Evolutionary conservation across 2,113 vertebrate genomes (phyloP), one percentile per base, ranked within the genome.

Genomic region (Nanorana parkeri): DNA sequence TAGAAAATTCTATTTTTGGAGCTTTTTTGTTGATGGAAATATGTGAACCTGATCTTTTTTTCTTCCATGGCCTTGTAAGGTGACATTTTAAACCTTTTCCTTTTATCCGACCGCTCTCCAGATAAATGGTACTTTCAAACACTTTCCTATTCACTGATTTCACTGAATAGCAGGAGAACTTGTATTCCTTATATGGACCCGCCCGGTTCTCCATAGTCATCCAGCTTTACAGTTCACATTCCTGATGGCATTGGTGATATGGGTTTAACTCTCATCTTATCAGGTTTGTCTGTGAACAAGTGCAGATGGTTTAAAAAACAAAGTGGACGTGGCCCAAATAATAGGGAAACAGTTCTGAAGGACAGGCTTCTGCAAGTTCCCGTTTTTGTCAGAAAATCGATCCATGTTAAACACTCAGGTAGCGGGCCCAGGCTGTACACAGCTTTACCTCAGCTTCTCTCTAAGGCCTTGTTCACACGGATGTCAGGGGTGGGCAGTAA

Each of bases 111-210:
- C 21, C 17, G 11, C n/a, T 28, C 21, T 23, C 3, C 68, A 54
- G 23, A 61, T 61, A 7, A 61, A 61, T 41, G 41, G 15, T 61
- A 61, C 15, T 23, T 71, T 17, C 21, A 52, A 23, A 24, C 13
- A 71, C 21, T 71, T 23, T 24, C 23, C n/a, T 54, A n/a, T 55
- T 78, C 63, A 32, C 64, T 56, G 63, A 68, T 56, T 78, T 68
- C 52, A 16, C 55, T 68, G 16, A 78, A 78, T 56, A 21, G 56
- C 80, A 86, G 24, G n/a, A 61, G 72, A 74, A 74, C 28, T 32
- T 28, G 56, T 60, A 32, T 58, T 10, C 72, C 72, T 74, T 75
- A 61, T 75, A 75, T 21, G 72, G 72, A 41, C 55, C 55, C 28
- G 0, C 55, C 55, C 28, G 0, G 2, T 23, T 55, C 13, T 24